Conservation (phyloP, 2,888 invertebrate species). For the Ferrisia virgata region DNA sequence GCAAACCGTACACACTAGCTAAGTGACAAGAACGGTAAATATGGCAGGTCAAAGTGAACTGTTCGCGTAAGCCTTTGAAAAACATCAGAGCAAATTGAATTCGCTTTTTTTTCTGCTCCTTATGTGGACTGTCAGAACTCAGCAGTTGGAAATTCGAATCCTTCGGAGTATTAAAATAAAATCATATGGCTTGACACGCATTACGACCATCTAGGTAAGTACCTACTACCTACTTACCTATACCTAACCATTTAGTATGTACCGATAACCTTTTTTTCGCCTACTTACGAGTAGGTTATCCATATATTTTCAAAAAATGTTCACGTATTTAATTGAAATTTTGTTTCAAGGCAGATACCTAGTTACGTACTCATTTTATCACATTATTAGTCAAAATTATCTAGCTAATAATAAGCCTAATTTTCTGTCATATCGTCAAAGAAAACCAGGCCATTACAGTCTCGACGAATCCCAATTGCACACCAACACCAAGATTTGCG, state of each 20-base stretch:
- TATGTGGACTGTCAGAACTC: background rate
- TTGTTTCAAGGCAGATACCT: too few relatives aligned
- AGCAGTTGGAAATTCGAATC: background rate
- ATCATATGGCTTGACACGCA: background rate
- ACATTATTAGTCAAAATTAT: too few relatives aligned
- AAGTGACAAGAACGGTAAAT: constrained; percentile 15
- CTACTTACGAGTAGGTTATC: too few relatives aligned
- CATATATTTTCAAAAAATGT: background rate
- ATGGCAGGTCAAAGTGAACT: background rate
- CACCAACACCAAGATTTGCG: too few relatives aligned
- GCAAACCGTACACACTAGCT: background rate
- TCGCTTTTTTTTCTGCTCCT: background rate
- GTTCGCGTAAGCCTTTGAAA: background rate
- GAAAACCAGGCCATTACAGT: too few relatives aligned
- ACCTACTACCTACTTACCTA: too few relatives aligned
- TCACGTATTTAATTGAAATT: background rate
- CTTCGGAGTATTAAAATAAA: background rate
- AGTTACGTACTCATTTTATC: too few relatives aligned
- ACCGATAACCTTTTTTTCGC: background rate
- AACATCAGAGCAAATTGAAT: background rate
- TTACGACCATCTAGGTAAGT: background rate
- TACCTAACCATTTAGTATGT: background rate
- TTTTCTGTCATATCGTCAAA: too few relatives aligned
- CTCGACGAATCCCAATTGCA: too few relatives aligned
- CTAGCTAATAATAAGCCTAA: too few relatives aligned